A percentile compares a stretch with the other conserved stretches of the same genome.
phyloP scores from a whole-genome alignment of 2,113 vertebrate genomes.

The Potamarius usumacintae region DNA sequence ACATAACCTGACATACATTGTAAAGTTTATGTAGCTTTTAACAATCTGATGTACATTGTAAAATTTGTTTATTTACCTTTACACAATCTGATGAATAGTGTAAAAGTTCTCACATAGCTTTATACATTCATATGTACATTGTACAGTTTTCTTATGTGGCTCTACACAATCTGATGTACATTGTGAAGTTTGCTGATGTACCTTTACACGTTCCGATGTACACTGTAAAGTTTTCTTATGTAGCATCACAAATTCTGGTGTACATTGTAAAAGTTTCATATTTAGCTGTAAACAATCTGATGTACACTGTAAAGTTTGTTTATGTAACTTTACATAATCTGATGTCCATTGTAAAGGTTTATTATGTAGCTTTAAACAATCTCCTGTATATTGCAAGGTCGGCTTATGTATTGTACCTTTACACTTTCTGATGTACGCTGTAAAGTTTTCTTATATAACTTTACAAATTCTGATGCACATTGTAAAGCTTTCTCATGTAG shows the following conservation, averaged over 20 bases:
- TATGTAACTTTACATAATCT: background rate
- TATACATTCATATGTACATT: background rate
- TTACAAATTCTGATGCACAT: background rate
- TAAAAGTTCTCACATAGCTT: background rate
- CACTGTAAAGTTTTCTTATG: background rate
- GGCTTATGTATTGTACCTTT: background rate
- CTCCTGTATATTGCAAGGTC: background rate
- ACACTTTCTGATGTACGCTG: background rate
- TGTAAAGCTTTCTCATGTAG: background rate
- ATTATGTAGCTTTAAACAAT: background rate
- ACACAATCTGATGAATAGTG: background rate
- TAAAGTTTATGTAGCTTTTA: background rate
- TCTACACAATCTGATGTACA: no score
- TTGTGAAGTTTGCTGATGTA: background rate
- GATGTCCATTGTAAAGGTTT: background rate
- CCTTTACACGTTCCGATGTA: background rate
- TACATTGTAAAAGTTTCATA: background rate
- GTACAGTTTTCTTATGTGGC: background rate
- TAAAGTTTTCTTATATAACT: background rate
- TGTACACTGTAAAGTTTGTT: background rate
- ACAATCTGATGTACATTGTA: background rate
- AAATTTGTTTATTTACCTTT: background rate
- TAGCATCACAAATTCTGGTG: background rate
- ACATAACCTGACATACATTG: background rate
- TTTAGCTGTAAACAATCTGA: background rate